Base-by-base conservation (phyloP, 2,797 vertebrate species). In the Pitangus sulphuratus region DNA sequence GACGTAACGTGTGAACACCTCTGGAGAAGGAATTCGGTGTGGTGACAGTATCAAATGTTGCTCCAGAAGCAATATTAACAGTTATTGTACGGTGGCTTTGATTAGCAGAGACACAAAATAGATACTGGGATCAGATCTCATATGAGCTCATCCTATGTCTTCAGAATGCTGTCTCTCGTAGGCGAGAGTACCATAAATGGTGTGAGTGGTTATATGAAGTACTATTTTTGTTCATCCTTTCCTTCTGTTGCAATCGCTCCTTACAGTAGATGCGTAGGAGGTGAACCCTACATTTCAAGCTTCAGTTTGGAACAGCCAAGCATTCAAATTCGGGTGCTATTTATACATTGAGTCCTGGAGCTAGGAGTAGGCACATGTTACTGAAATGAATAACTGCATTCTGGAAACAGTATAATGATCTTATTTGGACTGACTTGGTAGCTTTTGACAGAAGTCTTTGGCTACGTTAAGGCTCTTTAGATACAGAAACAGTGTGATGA, bases 161-260 rank as follows among this genome's bases (percentile, higher is more conserved):
- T 86, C 89, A 90, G 77, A 96, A 84, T 79, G 85, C 91, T n/a
- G 87, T 76, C 87, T 83, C 76, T 88, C 28, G 47, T 72, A 54
- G 87, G 70, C 11, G 0, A 39, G 82, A 92, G 70, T n/a, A 65
- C 94, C 89, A 72, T 96, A 95, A 90, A 95, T 87, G 95, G 89
- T 92, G 90, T 6, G 72, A 81, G 44, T 86, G 47, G 80, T 95
- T 91, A 30, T 86, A 39, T 64, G 76, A 91, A 94, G 72, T 56
- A 89, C 96, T 96, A 95, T 96, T 96, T 95, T 76, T 90, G 89
- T 88, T 93, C 91, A 58, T 53, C 44, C 89, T 93, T 90, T 68
- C 79, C 89, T 95, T 90, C 90, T 94, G 88, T 94, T 88, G 88
- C 80, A 84, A 1, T 93, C 93, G 84, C 15, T 90, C 91, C 91